Evolutionary conservation across 2,888 invertebrate species (phyloP).

Genomic region (Ichneumon xanthorius): DNA sequence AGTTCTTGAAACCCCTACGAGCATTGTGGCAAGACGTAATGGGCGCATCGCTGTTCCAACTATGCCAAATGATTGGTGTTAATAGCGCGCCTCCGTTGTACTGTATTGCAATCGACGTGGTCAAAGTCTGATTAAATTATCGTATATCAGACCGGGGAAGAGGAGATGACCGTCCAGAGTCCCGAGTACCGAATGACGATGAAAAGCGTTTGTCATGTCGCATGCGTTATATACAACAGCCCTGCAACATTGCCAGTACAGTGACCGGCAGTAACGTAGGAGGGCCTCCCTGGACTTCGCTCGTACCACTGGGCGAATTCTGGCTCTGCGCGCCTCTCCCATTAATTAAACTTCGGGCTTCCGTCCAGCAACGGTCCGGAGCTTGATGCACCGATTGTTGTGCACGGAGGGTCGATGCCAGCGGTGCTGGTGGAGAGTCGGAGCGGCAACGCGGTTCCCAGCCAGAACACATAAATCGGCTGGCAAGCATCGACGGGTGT

Average conservation of each 20-base stretch:
- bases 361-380: constrained; percentile 59
- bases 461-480: constrained; percentile 63
- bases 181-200: constrained; percentile 52
- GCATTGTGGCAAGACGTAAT: neutral
- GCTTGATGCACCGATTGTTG: constrained; percentile 61
- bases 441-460: constrained; percentile 33
- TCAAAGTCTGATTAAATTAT: constrained; percentile 61
- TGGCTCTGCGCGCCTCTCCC: constrained; percentile 56
- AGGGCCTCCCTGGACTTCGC: constrained; percentile 50
- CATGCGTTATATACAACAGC: neutral
- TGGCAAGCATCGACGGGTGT: constrained; percentile 60
- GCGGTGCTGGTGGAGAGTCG: neutral
- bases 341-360: constrained; percentile 68
- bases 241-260: neutral
- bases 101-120: constrained; percentile 56
- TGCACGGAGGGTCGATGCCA: constrained; percentile 12
- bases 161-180: constrained; percentile 2
- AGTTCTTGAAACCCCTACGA: neutral
- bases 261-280: constrained; percentile 12
- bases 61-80: constrained; percentile 44
- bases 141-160: constrained; percentile 43
- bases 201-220: constrained; percentile 63
- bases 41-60: neutral
- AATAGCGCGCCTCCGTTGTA: constrained; percentile 30
- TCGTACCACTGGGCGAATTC: constrained; percentile 59